Evolutionary conservation across 2,888 invertebrate species (phyloP), one percentile per base, ranked within the genome.

Genomic region (Rutpela maculata): DNA sequence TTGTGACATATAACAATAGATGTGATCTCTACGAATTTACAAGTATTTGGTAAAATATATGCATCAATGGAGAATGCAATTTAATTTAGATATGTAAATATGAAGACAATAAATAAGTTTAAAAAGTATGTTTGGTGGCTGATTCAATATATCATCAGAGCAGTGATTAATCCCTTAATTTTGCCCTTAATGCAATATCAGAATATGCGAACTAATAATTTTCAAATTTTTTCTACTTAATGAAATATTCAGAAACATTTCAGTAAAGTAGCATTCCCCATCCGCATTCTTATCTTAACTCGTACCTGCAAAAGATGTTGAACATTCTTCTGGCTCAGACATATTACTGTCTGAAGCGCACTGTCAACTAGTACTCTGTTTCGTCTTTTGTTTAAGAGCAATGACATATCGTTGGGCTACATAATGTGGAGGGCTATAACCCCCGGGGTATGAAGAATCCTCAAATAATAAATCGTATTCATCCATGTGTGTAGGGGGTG

Each of bases 391-490:
- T 15, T 76, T 76, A 31, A 66, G 72, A 18, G 76, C 76, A 15
- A 76, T 76, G 50, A 74, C 60, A 31, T 98, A 99, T 81, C 98
- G 94, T 90, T 99, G 99, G 1, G 98, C 96, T 67, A 99, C 98
- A 85, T 95, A 95, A 86, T 99, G 92, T 2, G 99, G 96, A 62
- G 98, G 98, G 0, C 99, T 98, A 90, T 95, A 96, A 0, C 99
- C 99, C 87, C 97, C 96, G 0, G 96, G 93, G 89, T 98, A 99
- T 0, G 95, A 95, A 0, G 95, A 94, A 89, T 99, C 99, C 91
- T 99, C 97, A 89, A 98, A 98, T 6, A 96, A 90, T 10, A 99
- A 95, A 86, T 97, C 96, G 87, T 99, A 99, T 74, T 98, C 97
- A 84, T 99, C 99, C 1, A 94, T 94, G 2, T 97, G 95, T 31